These are phyloP conservation scores for Caenorhabditis panamensis DNA, from an alignment of 2,888 invertebrate genomes.

Conservation along the genomic window DNA sequence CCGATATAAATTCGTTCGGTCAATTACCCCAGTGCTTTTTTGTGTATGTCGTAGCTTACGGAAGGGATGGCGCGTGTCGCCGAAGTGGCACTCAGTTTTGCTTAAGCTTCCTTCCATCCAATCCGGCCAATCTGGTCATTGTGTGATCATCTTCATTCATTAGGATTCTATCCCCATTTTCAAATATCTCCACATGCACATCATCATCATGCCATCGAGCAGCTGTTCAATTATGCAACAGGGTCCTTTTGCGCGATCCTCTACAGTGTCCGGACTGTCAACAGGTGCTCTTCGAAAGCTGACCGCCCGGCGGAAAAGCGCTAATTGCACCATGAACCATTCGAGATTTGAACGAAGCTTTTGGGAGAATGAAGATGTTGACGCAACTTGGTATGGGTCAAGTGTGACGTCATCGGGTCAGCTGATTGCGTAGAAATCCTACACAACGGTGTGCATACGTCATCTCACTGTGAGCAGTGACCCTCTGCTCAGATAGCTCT, in stretches of 20 bases:
- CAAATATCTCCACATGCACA: constrained; percentile 44
- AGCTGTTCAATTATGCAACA: constrained; percentile 62
- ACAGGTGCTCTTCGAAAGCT: constrained; percentile 50
- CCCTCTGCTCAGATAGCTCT: too few relatives aligned
- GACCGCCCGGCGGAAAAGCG: constrained; percentile 4
- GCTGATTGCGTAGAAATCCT: constrained; percentile 1
- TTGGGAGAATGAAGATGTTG: constrained; percentile 19
- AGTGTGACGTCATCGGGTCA: constrained; percentile 4
- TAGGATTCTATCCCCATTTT: not conserved
- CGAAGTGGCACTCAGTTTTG: not conserved
- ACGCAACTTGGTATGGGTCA: constrained; percentile 14
- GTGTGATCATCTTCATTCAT: not conserved
- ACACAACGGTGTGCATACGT: constrained; percentile 15
- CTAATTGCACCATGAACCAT: constrained; percentile 31
- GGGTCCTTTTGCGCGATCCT: constrained; percentile 28
- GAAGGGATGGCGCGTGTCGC: constrained; percentile 12
- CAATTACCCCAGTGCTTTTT: constrained; percentile 35
- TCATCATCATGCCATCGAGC: constrained; percentile 38
- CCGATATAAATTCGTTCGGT: constrained; percentile 50
- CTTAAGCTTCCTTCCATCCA: not conserved
- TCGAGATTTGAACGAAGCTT: constrained; percentile 26
- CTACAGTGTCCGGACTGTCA: constrained; percentile 39
- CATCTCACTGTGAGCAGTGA: constrained; percentile 2
- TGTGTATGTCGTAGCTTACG: too few relatives aligned
- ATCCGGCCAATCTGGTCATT: not conserved